These are phyloP conservation scores for Metaphire vulgaris DNA, from an alignment of 1,140 invertebrate genomes.

Conservation along the genomic window DNA sequence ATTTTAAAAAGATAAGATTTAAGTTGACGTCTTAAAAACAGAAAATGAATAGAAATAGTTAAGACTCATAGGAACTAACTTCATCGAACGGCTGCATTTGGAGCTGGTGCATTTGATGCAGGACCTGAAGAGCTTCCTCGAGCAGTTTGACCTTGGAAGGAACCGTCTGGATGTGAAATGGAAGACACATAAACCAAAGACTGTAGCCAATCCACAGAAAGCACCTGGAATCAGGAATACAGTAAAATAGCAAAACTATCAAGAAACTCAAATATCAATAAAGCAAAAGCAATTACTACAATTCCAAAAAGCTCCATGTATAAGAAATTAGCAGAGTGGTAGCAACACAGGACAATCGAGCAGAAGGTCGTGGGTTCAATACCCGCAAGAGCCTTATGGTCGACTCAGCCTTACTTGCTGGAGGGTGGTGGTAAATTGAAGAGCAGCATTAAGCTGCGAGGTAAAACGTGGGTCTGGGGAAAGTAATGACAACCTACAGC, in stretches of 20 bases:
- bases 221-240: conserved; percentile 30
- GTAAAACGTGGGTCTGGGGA: too few species aligned
- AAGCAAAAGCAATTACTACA: not conserved
- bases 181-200: conserved; percentile 86
- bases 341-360: too few species aligned
- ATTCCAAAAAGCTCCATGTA: not conserved
- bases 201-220: conserved; percentile 56
- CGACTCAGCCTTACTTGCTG: not conserved
- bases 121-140: not conserved
- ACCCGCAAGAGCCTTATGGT: not conserved
- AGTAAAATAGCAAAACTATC: not conserved
- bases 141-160: conserved; percentile 1
- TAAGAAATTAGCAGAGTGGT: not conserved
- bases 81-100: conserved; percentile 4
- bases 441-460: too few species aligned
- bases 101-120: not conserved
- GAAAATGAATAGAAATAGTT: too few species aligned
- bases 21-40: too few species aligned
- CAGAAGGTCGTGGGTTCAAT: too few species aligned
- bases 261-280: not conserved
- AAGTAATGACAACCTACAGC: too few species aligned
- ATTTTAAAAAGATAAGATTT: too few species aligned
- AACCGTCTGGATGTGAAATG: conserved; percentile 39
- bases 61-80: too few species aligned
- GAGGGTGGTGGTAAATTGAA: too few species aligned